Evolutionary conservation across 2,797 vertebrate genomes (phyloP).

Genomic region (Smutsia gigantea): DNA sequence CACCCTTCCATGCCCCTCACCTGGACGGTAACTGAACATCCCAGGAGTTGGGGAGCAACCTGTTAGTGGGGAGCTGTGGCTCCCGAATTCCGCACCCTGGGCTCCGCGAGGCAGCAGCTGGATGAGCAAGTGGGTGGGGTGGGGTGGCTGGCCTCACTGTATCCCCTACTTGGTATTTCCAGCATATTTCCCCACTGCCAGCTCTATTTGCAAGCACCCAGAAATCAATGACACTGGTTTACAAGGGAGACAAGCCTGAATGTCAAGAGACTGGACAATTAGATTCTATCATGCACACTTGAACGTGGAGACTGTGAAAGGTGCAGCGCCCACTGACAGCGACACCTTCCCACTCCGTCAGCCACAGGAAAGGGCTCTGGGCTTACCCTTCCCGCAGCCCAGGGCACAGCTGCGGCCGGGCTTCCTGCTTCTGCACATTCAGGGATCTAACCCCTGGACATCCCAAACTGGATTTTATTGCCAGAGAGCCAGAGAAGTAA

Average conservation of each 20-base stretch:
- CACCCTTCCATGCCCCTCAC: too few species aligned
- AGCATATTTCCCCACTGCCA: neutral
- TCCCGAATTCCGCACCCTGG: neutral
- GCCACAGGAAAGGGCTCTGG: neutral
- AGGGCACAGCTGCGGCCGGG: neutral
- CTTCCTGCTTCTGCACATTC: neutral
- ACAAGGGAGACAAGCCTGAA: constrained; percentile 36
- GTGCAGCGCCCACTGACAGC: accelerated
- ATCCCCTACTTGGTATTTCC: neutral
- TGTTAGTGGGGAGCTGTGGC: too few species aligned
- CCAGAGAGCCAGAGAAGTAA: neutral
- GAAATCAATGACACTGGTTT: constrained; percentile 55
- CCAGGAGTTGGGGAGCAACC: neutral
- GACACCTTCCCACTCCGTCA: neutral
- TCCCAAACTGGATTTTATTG: neutral
- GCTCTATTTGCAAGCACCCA: neutral
- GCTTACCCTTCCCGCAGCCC: neutral
- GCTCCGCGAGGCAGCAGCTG: neutral
- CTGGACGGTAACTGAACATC: neutral
- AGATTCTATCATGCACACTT: neutral
- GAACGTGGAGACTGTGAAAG: neutral
- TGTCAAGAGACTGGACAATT: constrained; percentile 48
- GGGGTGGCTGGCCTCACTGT: accelerated
- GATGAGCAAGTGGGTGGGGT: neutral
- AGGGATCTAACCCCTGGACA: constrained; percentile 8